A percentile compares a stretch with the other conserved stretches of the same genome.
Conservation (phyloP, 2,888 invertebrate genomes). For the Sarcophaga subvicina region DNA sequence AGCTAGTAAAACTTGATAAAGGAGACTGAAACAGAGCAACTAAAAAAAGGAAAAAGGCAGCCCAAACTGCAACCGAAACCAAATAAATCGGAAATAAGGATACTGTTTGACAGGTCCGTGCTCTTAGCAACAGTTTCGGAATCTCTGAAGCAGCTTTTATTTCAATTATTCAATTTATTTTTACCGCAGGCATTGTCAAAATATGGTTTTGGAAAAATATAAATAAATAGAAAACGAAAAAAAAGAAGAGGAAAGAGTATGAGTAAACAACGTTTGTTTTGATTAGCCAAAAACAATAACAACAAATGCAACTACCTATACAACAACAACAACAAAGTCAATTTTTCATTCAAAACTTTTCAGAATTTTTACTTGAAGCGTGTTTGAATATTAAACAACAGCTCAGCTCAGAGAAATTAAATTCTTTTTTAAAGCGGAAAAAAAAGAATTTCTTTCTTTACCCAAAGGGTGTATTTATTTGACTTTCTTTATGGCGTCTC, state of each 20-base stretch:
- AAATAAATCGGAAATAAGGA: too few relatives aligned
- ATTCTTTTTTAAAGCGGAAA: background rate
- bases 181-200: conserved; percentile 76
- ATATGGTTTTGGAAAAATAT: conserved; percentile 51
- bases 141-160: background rate
- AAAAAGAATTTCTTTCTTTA: conserved; percentile 35
- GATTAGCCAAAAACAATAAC: conserved; percentile 11
- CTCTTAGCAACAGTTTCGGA: background rate
- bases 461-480: conserved; percentile 51
- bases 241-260: conserved; percentile 1
- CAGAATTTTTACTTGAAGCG: background rate
- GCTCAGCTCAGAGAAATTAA: background rate
- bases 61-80: too few relatives aligned
- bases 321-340: background rate
- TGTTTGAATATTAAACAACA: conserved; percentile 16
- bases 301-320: background rate
- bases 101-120: background rate
- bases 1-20: too few relatives aligned
- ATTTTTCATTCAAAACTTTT: background rate
- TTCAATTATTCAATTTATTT: conserved; percentile 79
- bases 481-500: conserved; percentile 34
- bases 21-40: too few relatives aligned
- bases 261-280: conserved; percentile 8
- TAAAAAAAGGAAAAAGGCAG: too few relatives aligned
- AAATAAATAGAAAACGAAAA: conserved; percentile 8